Base-by-base conservation (phyloP, 2,888 invertebrate species). In the Drosophila melanocephala region DNA sequence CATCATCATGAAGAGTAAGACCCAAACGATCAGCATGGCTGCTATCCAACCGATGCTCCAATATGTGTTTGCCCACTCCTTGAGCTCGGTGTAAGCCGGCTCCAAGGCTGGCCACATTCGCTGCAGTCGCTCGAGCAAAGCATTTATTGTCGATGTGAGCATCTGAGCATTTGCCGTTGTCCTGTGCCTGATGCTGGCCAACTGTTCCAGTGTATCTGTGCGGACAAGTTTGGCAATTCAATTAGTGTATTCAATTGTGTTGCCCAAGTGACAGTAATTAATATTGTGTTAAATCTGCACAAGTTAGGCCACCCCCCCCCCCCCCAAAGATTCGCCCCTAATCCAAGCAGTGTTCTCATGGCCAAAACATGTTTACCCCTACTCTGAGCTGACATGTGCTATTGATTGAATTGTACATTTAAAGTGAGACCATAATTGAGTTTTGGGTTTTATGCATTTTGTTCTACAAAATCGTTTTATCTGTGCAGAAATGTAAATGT, bases 91-190 rank as follows among this genome's bases (percentile, higher is more conserved):
- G 75, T 93, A 93, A 39, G 90, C 66, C 6, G 93, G 93, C 58
- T 92, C 86, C 39, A 93, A 39, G 7, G 84, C 72, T 26, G 91
- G 89, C 93, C 93, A 94, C 39, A 88, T 90, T 51, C 91, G 88
- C 61, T 92, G 91, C 56, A 93, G 84, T 30, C 92, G 91, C 60
- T 91, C 91, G 28, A 94, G 79, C 77, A 93, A 63, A 5, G 87
- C 89, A 56, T 91, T 92, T 30, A 94, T 89, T 39, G 93, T 93
- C 42, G 90, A 88, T 42, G 93, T 93, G 50, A 94, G 75, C 84
- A 91, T 87, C 79, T 93, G 92, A 26, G 93, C 93, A 81, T 93
- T 93, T 57, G 93, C 92, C 61, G 93, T 92, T 6, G 93, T 92
- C 68, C 92, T 90, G 78, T 93, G 92, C 52, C 93, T 90, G 60